Base-by-base conservation (phyloP, 2,888 invertebrate species). In the Prostheceraeus crozeri region DNA sequence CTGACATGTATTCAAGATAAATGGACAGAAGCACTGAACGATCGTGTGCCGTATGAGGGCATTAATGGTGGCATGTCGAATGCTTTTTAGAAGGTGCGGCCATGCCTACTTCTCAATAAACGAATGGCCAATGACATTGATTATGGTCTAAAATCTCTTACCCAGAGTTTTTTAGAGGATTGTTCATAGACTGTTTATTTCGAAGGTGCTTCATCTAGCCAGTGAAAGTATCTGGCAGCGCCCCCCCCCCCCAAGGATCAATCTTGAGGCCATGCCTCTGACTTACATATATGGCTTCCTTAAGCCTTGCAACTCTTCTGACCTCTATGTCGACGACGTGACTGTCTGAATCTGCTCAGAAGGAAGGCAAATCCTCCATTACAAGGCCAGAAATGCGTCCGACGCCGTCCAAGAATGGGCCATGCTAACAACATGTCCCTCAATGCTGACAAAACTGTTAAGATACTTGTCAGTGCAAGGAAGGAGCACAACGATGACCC, bases 361-460 rank as follows among this genome's bases (percentile, higher is more conserved):
- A 25, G 28, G 8, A 10, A 48, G 6, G 48, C 3, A 48, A 10
- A 48, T 30, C n/a, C n/a, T n/a, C n/a, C n/a, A n/a, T n/a, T n/a
- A 19, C 27, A 48, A 30, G 27, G 48, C 48, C 14, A 25, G 27
- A 48, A 10, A 48, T 48, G 19, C 23, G 11, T 21, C 28, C 23
- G 48, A 25, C 23, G 25, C 25, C 48, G 27, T 48, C 48, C 48
- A 48, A 48, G 27, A 48, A n/a, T 48, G 25, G 25, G 48, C 21
- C 8, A 19, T 23, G 25, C 48, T 30, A 48, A 48, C 48, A 48
- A 48, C 40, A 40, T 40, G 40, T 8, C 14, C 8, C 25, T 48
- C 23, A 48, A 30, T 6, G 14, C 19, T 48, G 11, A 25, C 8
- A 48, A 6, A 48, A 48, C 27, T 23, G 14, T 48, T 23, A 30